Conservation (phyloP, 2,888 invertebrate species). For the Autographa pulchrina region DNA sequence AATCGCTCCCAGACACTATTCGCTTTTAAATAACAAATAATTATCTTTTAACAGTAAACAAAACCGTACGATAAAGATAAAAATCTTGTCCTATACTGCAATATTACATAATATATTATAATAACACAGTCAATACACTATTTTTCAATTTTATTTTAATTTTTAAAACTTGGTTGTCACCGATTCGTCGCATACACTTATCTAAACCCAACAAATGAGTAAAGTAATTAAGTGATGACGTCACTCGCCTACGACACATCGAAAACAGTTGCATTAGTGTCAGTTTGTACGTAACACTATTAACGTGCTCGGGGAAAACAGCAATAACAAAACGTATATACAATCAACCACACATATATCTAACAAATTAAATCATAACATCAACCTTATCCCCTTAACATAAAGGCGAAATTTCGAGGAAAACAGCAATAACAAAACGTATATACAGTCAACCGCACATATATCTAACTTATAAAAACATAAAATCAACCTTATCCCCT, state of each 20-base stretch:
- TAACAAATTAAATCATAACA: neutral
- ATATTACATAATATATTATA: no score
- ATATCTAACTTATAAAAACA: neutral
- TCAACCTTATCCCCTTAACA: neutral
- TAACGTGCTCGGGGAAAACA: conserved; percentile 20
- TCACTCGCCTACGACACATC: conserved; percentile 31
- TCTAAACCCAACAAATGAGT: conserved; percentile 13
- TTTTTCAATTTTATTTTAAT: no score
- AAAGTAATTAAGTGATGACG: conserved; percentile 44
- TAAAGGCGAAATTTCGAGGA: neutral
- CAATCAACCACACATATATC: neutral
- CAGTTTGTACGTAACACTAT: conserved; percentile 33
- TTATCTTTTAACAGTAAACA: no score
- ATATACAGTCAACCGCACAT: neutral
- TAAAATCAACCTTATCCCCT: neutral
- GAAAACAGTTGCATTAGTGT: conserved; percentile 30
- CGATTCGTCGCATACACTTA: neutral
- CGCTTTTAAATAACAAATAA: no score
- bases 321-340: conserved; percentile 2
- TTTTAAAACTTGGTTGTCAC: no score
- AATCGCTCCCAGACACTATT: no score
- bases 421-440: no score
- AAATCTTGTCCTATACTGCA: no score
- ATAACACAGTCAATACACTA: no score
- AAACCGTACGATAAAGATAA: no score